These are phyloP conservation scores for Limnothrissa miodon DNA, from an alignment of 2,113 vertebrate species.

Conservation along the genomic window DNA sequence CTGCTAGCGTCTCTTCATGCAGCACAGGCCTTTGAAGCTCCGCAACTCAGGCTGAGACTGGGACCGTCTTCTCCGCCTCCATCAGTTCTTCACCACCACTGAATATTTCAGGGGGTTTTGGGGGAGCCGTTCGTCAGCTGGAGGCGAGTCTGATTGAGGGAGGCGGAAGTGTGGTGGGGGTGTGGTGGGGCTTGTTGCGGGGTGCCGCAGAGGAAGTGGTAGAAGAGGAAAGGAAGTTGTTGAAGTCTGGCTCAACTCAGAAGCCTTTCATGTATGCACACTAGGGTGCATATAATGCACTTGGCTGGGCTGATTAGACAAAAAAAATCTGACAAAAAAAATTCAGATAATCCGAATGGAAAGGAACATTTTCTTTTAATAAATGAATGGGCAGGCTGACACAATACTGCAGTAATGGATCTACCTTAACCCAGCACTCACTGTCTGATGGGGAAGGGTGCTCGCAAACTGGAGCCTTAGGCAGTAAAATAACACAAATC, in stretches of 20 bases:
- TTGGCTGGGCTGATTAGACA: background rate
- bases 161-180: too few species aligned
- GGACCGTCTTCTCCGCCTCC: background rate
- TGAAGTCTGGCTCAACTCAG: background rate
- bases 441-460: background rate
- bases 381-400: background rate
- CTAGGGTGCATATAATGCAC: background rate
- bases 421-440: background rate
- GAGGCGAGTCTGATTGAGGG: background rate
- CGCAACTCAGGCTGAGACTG: slow-evolving; percentile 21
- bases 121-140: background rate
- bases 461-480: background rate
- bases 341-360: background rate
- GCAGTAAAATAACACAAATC: background rate
- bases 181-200: background rate
- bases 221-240: background rate
- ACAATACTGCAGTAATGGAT: background rate
- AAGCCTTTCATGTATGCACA: slow-evolving; percentile 5
- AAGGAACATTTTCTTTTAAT: background rate
- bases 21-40: slow-evolving; percentile 25
- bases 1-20: slow-evolving; percentile 4
- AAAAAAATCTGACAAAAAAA: too few species aligned
- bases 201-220: too few species aligned
- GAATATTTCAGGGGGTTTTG: slow-evolving; percentile 38
- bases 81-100: background rate